Conservation (phyloP, 2,797 vertebrate species). For the Ptychobarbus kaznakovi region DNA sequence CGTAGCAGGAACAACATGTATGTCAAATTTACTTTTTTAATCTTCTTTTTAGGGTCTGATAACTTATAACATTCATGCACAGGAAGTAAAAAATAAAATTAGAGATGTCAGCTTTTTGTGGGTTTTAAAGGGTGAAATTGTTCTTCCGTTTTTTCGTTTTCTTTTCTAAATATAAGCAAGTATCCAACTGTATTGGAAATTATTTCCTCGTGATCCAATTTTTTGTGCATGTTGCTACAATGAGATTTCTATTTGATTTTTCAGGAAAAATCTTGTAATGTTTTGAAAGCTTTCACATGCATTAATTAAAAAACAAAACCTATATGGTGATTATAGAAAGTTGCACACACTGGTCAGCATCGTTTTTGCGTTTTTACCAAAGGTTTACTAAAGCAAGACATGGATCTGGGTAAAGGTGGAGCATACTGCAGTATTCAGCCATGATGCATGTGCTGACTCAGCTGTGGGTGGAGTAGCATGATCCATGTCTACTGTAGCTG, state of each 20-base stretch:
- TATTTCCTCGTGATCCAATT: neutral
- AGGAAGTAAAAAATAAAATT: neutral
- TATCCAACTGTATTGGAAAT: neutral
- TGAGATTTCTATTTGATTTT: neutral
- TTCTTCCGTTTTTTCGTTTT: neutral
- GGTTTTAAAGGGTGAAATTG: neutral
- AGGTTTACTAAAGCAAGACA: neutral
- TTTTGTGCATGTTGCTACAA: neutral
- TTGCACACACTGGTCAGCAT: neutral
- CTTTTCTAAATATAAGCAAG: neutral
- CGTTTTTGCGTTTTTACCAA: neutral
- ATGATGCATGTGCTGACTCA: conserved; percentile 73
- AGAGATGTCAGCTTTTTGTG: neutral
- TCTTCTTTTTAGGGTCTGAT: neutral
- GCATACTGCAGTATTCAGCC: conserved; percentile 68
- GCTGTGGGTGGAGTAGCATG: conserved; percentile 74
- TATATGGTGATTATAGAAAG: too few species aligned
- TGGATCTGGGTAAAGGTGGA: neutral
- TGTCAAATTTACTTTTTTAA: conserved; percentile 67
- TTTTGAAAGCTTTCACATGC: neutral
- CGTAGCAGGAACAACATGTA: conserved; percentile 96
- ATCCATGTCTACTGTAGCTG: conserved; percentile 55
- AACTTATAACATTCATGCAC: neutral
- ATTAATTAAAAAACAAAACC: neutral
- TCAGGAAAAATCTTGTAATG: neutral